Conservation (phyloP, 2,113 vertebrate species). For the Catharus bicknelli region DNA sequence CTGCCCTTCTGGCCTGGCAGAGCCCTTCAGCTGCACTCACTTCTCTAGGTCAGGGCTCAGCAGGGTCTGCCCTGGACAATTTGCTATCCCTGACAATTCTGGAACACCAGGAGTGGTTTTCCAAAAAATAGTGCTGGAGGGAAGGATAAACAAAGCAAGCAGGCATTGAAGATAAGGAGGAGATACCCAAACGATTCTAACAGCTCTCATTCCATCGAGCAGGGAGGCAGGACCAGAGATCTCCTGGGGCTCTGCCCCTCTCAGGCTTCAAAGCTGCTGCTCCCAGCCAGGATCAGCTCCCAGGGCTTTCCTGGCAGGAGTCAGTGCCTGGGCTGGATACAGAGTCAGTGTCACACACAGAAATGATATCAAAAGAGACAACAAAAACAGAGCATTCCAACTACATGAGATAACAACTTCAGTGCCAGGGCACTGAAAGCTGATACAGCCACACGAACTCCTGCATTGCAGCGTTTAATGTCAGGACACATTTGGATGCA, state of each 20-base stretch:
- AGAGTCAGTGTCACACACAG: not conserved
- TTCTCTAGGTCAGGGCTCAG: not conserved
- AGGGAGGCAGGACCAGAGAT: not conserved
- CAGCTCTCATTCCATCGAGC: not conserved
- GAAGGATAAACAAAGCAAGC: not conserved
- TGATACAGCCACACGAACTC: not conserved
- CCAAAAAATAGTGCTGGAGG: not conserved
- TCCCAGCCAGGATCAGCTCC: not conserved
- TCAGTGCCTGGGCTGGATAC: not conserved
- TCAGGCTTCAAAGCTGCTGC: not conserved
- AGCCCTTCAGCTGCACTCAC: not conserved
- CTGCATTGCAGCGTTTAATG: not conserved
- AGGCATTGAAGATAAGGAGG: not conserved
- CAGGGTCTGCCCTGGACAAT: not conserved
- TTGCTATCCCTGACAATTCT: not conserved
- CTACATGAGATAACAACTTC: not conserved
- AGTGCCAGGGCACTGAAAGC: not conserved
- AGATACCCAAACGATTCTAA: not conserved
- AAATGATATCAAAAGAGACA: not conserved
- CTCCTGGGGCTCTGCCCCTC: not conserved
- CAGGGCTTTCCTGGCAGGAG: not conserved
- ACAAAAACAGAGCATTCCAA: not conserved
- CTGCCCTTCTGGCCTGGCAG: not conserved
- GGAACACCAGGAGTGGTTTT: not conserved
- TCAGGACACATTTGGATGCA: not conserved